phyloP scores from a whole-genome alignment of 2,113 vertebrate species.

The Loxodonta africana region DNA sequence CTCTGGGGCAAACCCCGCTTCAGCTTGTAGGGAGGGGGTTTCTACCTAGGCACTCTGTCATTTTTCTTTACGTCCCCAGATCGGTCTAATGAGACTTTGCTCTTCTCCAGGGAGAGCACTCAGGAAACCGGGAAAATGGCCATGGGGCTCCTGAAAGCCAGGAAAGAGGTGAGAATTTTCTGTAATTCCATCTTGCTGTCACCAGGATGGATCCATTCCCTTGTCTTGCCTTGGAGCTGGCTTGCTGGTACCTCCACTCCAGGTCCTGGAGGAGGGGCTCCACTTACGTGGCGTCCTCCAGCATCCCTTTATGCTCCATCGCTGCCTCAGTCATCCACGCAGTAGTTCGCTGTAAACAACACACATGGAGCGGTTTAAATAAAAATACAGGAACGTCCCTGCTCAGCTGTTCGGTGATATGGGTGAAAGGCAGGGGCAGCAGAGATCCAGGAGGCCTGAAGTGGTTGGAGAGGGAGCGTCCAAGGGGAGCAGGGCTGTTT shows the following conservation, averaged over 20 bases:
- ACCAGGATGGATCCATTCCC: not conserved
- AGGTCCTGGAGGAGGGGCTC: not conserved
- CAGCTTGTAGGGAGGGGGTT: not conserved
- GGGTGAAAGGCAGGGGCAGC: not conserved
- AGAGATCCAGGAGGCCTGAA: not conserved
- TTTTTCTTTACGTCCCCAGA: slow-evolving; percentile 1
- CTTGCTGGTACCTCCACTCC: not conserved
- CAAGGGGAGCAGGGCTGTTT: not conserved
- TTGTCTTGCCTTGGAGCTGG: not conserved
- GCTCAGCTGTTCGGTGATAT: not conserved
- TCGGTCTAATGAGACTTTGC: slow-evolving; percentile 37
- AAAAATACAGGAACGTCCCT: not conserved
- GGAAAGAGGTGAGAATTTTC: slow-evolving; percentile 47
- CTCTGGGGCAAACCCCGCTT: not conserved
- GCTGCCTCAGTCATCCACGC: not conserved
- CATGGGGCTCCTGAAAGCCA: slow-evolving; percentile 28
- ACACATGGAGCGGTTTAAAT: not conserved
- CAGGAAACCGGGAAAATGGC: slow-evolving; percentile 21
- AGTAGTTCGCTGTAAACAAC: not conserved
- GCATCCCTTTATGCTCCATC: not conserved
- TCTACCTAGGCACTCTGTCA: not conserved
- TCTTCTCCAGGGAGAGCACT: not conserved
- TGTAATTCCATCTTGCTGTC: not conserved
- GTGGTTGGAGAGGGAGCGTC: not conserved
- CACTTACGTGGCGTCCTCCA: not conserved